Percentiles rank a stretch among this genome's conserved stretches.
Evolutionary conservation across 2,888 invertebrate genomes (phyloP).

Genomic region (Eurytoma adleriae): DNA sequence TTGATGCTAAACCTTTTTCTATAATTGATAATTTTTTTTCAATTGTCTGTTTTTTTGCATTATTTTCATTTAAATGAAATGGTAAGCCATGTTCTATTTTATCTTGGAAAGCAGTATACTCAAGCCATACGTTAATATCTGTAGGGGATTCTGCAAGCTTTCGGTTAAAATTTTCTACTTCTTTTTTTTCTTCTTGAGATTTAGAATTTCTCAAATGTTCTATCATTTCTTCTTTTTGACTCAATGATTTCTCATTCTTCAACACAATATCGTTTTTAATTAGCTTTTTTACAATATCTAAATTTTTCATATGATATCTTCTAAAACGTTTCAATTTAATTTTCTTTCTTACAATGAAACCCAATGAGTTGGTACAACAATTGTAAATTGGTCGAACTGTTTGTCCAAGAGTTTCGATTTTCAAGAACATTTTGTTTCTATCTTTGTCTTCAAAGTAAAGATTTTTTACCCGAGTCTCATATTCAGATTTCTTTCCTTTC

Average conservation of each 20-base stretch:
- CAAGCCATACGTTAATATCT: constrained; percentile 79
- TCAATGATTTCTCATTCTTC: constrained; percentile 47
- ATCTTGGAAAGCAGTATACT: constrained; percentile 80
- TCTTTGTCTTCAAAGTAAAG: constrained; percentile 81
- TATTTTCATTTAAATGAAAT: constrained; percentile 57
- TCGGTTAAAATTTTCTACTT: constrained; percentile 78
- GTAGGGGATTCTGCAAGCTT: constrained; percentile 77
- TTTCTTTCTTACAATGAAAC: constrained; percentile 60
- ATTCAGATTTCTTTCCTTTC: constrained; percentile 21
- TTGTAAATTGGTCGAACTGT: constrained; percentile 81
- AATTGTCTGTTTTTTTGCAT: constrained; percentile 61
- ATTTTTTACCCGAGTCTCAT: constrained; percentile 65
- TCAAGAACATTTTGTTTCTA: constrained; percentile 79
- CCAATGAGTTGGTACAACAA: constrained; percentile 59
- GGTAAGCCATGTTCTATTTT: constrained; percentile 76
- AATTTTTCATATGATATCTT: constrained; percentile 65
- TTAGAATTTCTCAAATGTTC: constrained; percentile 66
- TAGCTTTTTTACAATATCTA: constrained; percentile 60
- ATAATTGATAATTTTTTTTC: constrained; percentile 81
- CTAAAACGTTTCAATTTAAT: constrained; percentile 56
- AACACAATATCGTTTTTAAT: constrained; percentile 67
- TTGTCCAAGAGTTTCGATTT: constrained; percentile 80
- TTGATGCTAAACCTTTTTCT: constrained; percentile 80
- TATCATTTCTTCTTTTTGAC: constrained; percentile 52
- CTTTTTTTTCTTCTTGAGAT: constrained; percentile 76